Percentiles rank a stretch among this genome's conserved stretches.
Conservation (phyloP, 2,113 vertebrate genomes). For the Microcebus jonahi region DNA sequence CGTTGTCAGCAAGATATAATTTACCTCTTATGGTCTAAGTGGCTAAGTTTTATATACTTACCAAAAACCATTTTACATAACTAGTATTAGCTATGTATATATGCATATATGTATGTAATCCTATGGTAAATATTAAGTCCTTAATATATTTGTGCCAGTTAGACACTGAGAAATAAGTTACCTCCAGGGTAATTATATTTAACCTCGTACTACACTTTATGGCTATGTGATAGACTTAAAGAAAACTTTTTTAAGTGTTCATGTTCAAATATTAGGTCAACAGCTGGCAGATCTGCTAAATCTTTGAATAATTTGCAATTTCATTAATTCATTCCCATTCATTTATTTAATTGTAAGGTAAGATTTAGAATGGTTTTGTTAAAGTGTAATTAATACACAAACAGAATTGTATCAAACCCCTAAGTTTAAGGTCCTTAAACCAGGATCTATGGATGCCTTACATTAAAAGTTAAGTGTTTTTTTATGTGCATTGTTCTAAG, state of each 20-base stretch:
- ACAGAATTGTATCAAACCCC: background rate
- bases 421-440: background rate
- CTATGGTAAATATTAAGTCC: constrained; percentile 4
- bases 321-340: background rate
- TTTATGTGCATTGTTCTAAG: background rate
- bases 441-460: background rate
- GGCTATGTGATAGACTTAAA: background rate
- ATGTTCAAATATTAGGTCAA: background rate
- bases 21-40: background rate
- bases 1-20: background rate
- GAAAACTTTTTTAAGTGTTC: background rate
- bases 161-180: background rate
- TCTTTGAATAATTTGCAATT: background rate
- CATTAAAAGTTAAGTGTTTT: background rate
- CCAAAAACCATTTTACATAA: constrained; percentile 12
- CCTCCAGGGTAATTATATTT: background rate
- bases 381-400: background rate
- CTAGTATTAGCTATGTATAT: background rate
- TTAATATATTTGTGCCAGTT: background rate
- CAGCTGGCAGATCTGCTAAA: background rate
- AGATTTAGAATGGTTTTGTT: constrained; percentile 21
- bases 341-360: background rate
- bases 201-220: background rate
- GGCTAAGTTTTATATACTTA: background rate
- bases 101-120: background rate